These are phyloP conservation scores for Ophiodon elongatus DNA, from an alignment of 2,113 vertebrate species.

Conservation along the genomic window DNA sequence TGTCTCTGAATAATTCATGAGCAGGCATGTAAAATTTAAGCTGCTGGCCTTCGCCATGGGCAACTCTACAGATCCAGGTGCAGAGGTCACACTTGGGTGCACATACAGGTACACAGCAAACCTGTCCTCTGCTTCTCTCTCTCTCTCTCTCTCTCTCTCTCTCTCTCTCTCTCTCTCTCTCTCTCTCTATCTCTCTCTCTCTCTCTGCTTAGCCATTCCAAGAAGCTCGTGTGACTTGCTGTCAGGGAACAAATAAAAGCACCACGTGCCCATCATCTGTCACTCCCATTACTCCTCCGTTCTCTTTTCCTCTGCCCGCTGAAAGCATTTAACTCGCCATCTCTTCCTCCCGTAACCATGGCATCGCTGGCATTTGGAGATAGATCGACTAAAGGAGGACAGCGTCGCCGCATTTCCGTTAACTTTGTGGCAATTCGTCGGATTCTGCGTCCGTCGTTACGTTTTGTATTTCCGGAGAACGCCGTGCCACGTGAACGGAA, in stretches of 20 bases:
- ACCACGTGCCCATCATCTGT: conserved; percentile 13
- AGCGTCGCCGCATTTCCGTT: conserved; percentile 10
- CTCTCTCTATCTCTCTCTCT: conserved; percentile 8
- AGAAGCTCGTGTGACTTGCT: conserved; percentile 23
- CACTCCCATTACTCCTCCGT: not conserved
- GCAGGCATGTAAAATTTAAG: conserved; percentile 77
- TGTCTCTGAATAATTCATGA: conserved; percentile 76
- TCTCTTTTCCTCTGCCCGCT: conserved; percentile 17
- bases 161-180: no score
- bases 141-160: no score
- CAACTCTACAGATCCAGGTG: conserved; percentile 48
- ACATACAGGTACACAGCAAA: conserved; percentile 17
- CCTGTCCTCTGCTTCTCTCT: no score
- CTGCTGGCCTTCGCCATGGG: conserved; percentile 42
- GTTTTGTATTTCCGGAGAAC: not conserved
- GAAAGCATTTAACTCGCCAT: conserved; percentile 49
- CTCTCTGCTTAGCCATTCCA: conserved; percentile 1
- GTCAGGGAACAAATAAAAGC: conserved; percentile 39
- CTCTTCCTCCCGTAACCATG: conserved; percentile 50
- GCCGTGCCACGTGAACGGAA: not conserved
- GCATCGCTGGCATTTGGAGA: conserved; percentile 30
- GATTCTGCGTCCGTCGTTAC: not conserved
- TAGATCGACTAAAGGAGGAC: conserved; percentile 25
- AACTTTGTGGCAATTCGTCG: conserved; percentile 1
- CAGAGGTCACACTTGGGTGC: conserved; percentile 46